These are phyloP conservation scores for Elysia chlorotica DNA, from an alignment of 1,140 invertebrate genomes.

Conservation along the genomic window DNA sequence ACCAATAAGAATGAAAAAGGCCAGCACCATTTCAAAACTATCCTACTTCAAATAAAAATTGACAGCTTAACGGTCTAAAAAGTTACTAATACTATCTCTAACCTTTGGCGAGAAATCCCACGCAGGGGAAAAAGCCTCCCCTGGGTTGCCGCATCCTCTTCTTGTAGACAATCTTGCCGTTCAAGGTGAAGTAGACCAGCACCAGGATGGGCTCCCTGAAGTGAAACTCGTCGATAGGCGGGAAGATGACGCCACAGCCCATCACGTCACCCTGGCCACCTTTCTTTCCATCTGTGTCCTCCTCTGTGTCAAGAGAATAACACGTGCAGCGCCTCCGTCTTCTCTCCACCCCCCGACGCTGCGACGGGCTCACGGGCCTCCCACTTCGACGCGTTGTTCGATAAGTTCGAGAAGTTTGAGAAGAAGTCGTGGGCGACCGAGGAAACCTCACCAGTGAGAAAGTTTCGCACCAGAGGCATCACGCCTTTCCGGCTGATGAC, in stretches of 20 bases:
- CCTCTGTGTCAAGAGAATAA: too few relatives aligned
- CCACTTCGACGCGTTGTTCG: background rate
- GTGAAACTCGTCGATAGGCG: background rate
- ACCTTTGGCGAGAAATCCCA: constrained; percentile 27
- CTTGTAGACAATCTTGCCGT: constrained; percentile 23
- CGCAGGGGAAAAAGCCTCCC: constrained; percentile 32
- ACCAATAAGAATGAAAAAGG: too few relatives aligned
- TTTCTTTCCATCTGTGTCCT: too few relatives aligned
- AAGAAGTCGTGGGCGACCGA: constrained; percentile 29
- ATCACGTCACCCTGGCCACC: constrained; percentile 22
- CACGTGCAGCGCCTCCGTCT: background rate
- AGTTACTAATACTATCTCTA: background rate
- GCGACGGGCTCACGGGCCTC: too few relatives aligned
- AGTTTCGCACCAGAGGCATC: constrained; percentile 49
- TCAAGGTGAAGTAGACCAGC: constrained; percentile 30
- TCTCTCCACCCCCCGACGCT: background rate
- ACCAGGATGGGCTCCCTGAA: constrained; percentile 23
- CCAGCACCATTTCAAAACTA: too few relatives aligned
- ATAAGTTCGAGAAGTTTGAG: background rate
- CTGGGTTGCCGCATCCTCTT: constrained; percentile 24
- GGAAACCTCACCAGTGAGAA: constrained; percentile 39
- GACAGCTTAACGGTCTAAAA: background rate
- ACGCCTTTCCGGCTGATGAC: constrained; percentile 53
- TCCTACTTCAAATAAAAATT: too few relatives aligned
- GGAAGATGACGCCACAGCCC: constrained; percentile 33